phyloP scores from a whole-genome alignment of 2,797 vertebrate species.

The Tangara arthus region DNA sequence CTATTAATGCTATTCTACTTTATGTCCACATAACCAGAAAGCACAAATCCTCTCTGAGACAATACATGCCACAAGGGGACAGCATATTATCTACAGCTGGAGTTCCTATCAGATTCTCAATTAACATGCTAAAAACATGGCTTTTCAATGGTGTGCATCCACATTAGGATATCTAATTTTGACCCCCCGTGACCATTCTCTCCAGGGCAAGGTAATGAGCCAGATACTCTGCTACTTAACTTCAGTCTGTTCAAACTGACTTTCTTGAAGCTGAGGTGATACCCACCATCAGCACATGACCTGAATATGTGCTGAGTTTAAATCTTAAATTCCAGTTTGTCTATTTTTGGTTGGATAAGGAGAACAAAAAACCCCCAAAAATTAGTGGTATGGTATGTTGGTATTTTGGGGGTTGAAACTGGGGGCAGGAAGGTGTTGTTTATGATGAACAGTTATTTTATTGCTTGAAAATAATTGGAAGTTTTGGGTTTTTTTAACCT shows the following conservation, averaged over 20 bases:
- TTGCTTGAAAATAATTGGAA: background rate
- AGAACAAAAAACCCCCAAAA: background rate
- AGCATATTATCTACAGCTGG: background rate
- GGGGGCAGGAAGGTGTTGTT: fast-evolving
- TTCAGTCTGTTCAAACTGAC: background rate
- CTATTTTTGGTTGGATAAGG: background rate
- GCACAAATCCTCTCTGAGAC: background rate
- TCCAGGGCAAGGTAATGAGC: background rate
- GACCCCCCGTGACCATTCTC: background rate
- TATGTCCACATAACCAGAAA: background rate
- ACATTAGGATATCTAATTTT: background rate
- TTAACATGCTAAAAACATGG: background rate
- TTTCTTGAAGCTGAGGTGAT: background rate
- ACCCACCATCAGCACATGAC: background rate
- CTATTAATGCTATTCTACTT: background rate
- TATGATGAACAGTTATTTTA: background rate
- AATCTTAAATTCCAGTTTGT: background rate
- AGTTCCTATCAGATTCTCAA: background rate
- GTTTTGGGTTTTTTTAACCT: background rate
- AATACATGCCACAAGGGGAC: background rate
- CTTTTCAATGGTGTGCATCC: background rate
- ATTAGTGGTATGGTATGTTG: background rate
- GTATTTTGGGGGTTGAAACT: background rate
- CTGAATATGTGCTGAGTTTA: background rate
- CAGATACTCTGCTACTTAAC: background rate